These are phyloP conservation scores for Muschampia plurimacula DNA, from an alignment of 2,888 invertebrate genomes.

Conservation along the genomic window DNA sequence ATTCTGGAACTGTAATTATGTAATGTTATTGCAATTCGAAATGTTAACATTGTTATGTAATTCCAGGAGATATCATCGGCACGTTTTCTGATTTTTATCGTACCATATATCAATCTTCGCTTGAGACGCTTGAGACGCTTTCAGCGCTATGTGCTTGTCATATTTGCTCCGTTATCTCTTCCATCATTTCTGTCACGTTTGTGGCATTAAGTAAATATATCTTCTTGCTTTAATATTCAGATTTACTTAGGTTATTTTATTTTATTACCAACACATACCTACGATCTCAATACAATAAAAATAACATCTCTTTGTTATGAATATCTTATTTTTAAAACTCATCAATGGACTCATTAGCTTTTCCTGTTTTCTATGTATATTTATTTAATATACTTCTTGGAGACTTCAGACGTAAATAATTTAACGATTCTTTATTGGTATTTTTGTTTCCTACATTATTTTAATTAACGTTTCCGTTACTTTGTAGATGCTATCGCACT, in stretches of 20 bases:
- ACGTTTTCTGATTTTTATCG: slow-evolving; percentile 66
- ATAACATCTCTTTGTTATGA: slow-evolving; percentile 12
- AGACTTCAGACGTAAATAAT: slow-evolving; percentile 47
- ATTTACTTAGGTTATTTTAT: slow-evolving; percentile 20
- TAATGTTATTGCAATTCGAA: slow-evolving; percentile 8
- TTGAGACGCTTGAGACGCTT: slow-evolving; percentile 56
- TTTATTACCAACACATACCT: slow-evolving; percentile 1
- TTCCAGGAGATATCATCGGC: slow-evolving; percentile 58
- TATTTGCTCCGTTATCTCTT: slow-evolving; percentile 49
- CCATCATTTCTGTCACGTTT: slow-evolving; percentile 48
- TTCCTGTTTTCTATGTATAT: slow-evolving; percentile 49
- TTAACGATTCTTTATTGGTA: slow-evolving; percentile 51
- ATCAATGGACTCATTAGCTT: slow-evolving; percentile 49
- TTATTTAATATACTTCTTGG: slow-evolving; percentile 47
- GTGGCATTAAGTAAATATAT: slow-evolving; percentile 25
- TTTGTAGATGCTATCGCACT: slow-evolving; percentile 22
- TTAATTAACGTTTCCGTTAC: slow-evolving; percentile 51
- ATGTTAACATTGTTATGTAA: slow-evolving; percentile 52
- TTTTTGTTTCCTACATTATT: slow-evolving; percentile 46
- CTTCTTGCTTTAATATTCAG: slow-evolving; percentile 3
- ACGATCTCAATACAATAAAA: neutral
- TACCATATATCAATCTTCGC: slow-evolving; percentile 60
- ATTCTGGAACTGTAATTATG: slow-evolving; percentile 27
- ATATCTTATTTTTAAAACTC: slow-evolving; percentile 8
- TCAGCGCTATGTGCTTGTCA: slow-evolving; percentile 58